Base-by-base conservation (phyloP, 1,140 invertebrate species). In the Drosophila pruinosa region DNA sequence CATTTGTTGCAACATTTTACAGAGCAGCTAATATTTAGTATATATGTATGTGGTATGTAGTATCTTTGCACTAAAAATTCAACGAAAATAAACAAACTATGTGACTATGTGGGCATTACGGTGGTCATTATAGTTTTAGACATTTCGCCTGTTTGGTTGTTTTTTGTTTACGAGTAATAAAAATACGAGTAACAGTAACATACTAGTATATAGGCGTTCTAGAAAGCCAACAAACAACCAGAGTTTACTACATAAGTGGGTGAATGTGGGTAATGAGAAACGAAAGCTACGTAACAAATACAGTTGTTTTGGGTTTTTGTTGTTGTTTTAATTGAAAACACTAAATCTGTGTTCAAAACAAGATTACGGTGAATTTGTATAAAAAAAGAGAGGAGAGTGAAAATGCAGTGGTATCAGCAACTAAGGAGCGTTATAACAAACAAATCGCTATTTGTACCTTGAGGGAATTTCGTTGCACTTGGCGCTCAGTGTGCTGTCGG, bases 381-480 rank as follows among this genome's bases (percentile, higher is more conserved):
- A 58, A 43, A 62, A 48, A 77, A 58, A 74, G 54, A 77, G 28
- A 72, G 70, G 47, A 73, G 28, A 75, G 62, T 78, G 75, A 72
- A 57, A 47, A 41, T 69, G 69, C 69, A 72, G 54, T 67, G 63
- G 53, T 67, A 62, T 67, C 69, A 72, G 63, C 69, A 67, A 56
- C 69, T 52, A 47, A 53, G 38, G 59, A 80, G 72, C 73, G 45
- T 72, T 69, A 61, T 79, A 36, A n/a, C n/a, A n/a, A 62, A 59
- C 31, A 72, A 72, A 26, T 86, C 56, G 47, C 73, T 75, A 58
- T 65, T 65, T 76, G 77, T 92, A 92, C 92, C 92, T 92, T 91
- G 90, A 91, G 52, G 91, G 91, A 73, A 92, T 92, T 89, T 92
- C 92, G 89, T 92, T 92, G 92, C 92, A 92, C 73, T 92, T 92